Percentiles rank a stretch among this genome's conserved stretches.
These are phyloP conservation scores for Polyergus mexicanus DNA, from an alignment of 1,140 invertebrate genomes.

Conservation along the genomic window DNA sequence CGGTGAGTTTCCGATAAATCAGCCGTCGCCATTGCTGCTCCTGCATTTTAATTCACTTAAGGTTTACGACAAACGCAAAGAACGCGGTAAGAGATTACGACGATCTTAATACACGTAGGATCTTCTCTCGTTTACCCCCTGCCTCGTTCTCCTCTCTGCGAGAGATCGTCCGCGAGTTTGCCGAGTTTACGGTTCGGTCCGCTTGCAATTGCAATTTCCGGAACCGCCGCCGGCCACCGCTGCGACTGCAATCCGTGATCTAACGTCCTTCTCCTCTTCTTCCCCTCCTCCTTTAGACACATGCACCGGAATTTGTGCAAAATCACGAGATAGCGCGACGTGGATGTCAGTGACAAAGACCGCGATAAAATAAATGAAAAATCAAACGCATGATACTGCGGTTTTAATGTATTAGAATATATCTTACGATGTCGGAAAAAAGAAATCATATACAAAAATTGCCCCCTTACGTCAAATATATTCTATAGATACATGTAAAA, in stretches of 20 bases:
- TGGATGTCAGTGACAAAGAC: neutral
- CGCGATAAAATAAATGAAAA: slow-evolving; percentile 7
- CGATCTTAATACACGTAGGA: slow-evolving; percentile 27
- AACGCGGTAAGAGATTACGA: slow-evolving; percentile 45
- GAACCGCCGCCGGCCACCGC: slow-evolving; percentile 25
- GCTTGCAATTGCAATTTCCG: slow-evolving; percentile 54
- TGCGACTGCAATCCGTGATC: slow-evolving; percentile 48
- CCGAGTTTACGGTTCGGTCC: slow-evolving; percentile 43
- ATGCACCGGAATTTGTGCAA: slow-evolving; percentile 8
- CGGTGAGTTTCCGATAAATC: slow-evolving; percentile 6
- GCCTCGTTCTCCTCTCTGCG: neutral
- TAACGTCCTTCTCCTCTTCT: slow-evolving; percentile 29
- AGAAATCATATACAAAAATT: neutral
- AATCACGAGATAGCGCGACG: slow-evolving; percentile 12
- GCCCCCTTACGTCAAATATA: no score
- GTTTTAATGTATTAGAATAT: slow-evolving; percentile 16
- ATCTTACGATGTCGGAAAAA: neutral
- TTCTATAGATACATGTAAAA: neutral
- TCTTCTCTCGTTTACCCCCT: slow-evolving; percentile 25
- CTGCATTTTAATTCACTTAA: slow-evolving; percentile 51
- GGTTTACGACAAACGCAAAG: slow-evolving; percentile 32
- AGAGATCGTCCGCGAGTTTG: slow-evolving; percentile 48
- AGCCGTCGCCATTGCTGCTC: neutral
- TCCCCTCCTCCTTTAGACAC: neutral
- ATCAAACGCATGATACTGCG: neutral